Percentiles rank a stretch among this genome's conserved stretches.
These are phyloP conservation scores for Melikaiella ostensackeni DNA, from an alignment of 2,888 invertebrate genomes.

Conservation along the genomic window DNA sequence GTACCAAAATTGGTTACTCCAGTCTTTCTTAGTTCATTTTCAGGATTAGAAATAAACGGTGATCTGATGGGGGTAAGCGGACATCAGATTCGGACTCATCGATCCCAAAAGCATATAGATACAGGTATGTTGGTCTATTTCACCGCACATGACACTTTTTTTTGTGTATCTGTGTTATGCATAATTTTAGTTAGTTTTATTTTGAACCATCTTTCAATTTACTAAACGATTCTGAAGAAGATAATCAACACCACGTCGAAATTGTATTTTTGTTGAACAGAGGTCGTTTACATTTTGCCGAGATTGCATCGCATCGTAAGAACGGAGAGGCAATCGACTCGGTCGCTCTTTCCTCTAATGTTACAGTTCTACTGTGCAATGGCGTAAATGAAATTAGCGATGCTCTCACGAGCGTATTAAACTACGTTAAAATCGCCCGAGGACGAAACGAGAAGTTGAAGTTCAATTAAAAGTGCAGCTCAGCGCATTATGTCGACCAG, in stretches of 20 bases:
- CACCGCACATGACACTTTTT: too few relatives aligned
- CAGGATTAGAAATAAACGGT: too few relatives aligned
- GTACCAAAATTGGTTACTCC: too few relatives aligned
- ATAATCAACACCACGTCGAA: neutral
- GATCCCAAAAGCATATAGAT: too few relatives aligned
- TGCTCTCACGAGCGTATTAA: slow-evolving; percentile 31
- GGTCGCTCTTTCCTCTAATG: neutral
- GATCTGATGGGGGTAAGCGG: too few relatives aligned
- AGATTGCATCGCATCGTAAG: neutral
- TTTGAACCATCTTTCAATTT: too few relatives aligned
- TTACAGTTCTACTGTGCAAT: slow-evolving; percentile 3
- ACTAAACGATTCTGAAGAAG: too few relatives aligned
- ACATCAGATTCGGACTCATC: too few relatives aligned
- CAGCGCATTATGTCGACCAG: slow-evolving; percentile 28
- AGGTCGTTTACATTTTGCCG: neutral
- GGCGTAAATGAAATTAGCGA: slow-evolving; percentile 34
- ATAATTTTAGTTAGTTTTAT: too few relatives aligned
- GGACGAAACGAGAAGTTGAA: slow-evolving; percentile 26
- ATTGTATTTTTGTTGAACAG: neutral
- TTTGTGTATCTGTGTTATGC: too few relatives aligned
- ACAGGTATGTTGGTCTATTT: too few relatives aligned
- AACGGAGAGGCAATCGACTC: neutral
- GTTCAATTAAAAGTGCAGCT: slow-evolving; percentile 35
- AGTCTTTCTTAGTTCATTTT: too few relatives aligned
- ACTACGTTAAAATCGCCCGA: slow-evolving; percentile 31